Conservation (phyloP, 2,113 vertebrate species). For the Nanorana parkeri region DNA sequence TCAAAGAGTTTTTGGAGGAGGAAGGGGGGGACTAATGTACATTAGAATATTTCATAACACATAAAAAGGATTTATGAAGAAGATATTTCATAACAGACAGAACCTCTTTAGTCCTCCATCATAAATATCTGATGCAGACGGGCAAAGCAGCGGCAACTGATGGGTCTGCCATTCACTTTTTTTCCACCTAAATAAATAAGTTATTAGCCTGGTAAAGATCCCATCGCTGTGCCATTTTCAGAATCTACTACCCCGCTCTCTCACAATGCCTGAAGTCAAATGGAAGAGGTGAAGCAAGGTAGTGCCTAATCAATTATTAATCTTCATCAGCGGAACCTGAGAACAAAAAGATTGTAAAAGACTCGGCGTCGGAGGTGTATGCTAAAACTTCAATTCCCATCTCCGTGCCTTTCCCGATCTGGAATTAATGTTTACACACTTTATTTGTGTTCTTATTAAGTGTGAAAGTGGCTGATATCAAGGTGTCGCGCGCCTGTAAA, state of each 20-base stretch:
- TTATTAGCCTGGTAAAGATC: neutral
- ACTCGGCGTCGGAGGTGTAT: neutral
- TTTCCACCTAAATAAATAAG: constrained; percentile 24
- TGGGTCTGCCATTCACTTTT: neutral
- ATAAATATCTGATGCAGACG: neutral
- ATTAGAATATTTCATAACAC: no score
- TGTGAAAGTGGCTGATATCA: neutral
- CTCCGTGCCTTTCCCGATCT: neutral
- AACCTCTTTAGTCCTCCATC: neutral
- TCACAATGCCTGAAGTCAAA: neutral
- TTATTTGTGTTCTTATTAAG: neutral
- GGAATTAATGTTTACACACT: neutral
- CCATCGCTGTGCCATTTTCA: neutral
- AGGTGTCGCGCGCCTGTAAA: neutral
- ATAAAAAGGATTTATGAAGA: no score
- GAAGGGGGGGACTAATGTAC: no score
- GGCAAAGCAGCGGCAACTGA: neutral
- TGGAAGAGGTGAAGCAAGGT: constrained; percentile 29
- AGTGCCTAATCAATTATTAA: constrained; percentile 33
- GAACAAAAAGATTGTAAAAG: constrained; percentile 5
- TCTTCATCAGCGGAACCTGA: neutral
- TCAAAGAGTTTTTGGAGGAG: no score
- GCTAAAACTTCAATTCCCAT: neutral
- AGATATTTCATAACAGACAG: no score
- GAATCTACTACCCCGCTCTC: neutral